Percentiles rank a stretch among this genome's conserved stretches.
These are phyloP conservation scores for Acrocephalus arundinaceus DNA, from an alignment of 2,113 vertebrate genomes.

Conservation along the genomic window DNA sequence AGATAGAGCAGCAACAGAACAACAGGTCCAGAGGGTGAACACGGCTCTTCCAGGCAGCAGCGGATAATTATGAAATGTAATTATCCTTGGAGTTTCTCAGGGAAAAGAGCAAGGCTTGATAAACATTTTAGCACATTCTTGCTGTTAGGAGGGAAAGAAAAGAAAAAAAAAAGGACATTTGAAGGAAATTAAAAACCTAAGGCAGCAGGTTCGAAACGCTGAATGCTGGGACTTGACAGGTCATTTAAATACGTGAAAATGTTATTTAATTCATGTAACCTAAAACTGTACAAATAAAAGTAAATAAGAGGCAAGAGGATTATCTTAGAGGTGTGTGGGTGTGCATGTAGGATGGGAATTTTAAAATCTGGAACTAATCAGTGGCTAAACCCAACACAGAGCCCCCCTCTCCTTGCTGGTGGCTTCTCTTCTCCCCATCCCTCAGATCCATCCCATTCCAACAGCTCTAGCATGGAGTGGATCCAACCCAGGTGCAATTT, in stretches of 20 bases:
- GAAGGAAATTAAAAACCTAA: constrained; percentile 7
- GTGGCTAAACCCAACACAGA: fast-evolving
- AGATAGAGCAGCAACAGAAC: constrained; percentile 22
- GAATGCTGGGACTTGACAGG: neutral
- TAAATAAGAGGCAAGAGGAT: neutral
- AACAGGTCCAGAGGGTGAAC: constrained; percentile 62
- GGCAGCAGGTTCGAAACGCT: neutral
- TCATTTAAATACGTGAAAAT: neutral
- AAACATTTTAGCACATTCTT: constrained; percentile 38
- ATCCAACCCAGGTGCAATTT: neutral
- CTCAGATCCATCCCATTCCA: neutral
- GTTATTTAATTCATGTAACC: neutral
- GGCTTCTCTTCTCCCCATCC: neutral
- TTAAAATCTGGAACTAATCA: neutral
- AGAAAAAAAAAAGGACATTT: constrained; percentile 23
- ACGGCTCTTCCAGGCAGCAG: constrained; percentile 10
- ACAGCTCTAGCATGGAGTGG: fast-evolving
- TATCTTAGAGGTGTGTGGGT: neutral
- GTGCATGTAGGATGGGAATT: neutral
- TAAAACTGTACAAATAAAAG: neutral
- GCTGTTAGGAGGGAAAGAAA: neutral
- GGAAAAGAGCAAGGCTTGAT: constrained; percentile 62
- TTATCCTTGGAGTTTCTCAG: constrained; percentile 62
- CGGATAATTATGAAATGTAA: constrained; percentile 70
- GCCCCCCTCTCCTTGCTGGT: fast-evolving